Evolutionary conservation across 2,797 vertebrate genomes (phyloP).

Genomic region (Pseudochaenichthys georgianus): DNA sequence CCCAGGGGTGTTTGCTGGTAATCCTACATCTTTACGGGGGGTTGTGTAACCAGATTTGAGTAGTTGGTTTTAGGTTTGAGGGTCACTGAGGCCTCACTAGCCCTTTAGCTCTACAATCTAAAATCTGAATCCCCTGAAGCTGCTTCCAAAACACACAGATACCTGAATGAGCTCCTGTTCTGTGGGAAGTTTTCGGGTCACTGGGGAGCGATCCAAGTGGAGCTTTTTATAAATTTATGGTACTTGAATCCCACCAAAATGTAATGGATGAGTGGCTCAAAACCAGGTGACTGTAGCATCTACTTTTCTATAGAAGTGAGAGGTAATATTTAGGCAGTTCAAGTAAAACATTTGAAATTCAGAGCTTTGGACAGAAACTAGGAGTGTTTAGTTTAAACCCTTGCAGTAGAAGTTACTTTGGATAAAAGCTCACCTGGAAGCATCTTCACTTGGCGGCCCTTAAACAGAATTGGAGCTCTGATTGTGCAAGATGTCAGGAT

Average conservation of each 20-base stretch:
- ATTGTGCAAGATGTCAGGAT: neutral
- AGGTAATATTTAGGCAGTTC: neutral
- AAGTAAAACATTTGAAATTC: neutral
- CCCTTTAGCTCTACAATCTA: slow-evolving; percentile 45
- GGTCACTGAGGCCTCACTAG: slow-evolving; percentile 51
- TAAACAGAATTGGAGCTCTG: neutral
- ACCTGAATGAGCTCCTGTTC: slow-evolving; percentile 49
- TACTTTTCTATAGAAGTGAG: neutral
- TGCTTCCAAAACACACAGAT: slow-evolving; percentile 47
- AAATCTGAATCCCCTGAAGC: slow-evolving; percentile 54
- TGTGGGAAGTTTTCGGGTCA: slow-evolving; percentile 28
- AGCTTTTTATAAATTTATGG: neutral
- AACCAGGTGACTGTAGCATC: neutral
- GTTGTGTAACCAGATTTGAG: slow-evolving; percentile 68
- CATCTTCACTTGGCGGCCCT: neutral
- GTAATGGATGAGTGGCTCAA: slow-evolving; percentile 15
- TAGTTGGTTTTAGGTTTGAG: slow-evolving; percentile 57
- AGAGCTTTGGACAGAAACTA: neutral
- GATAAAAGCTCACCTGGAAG: neutral
- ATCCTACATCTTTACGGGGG: slow-evolving; percentile 31
- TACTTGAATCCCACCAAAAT: neutral
- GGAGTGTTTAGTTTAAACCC: neutral
- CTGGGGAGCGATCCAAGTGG: slow-evolving; percentile 8
- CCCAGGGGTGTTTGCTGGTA: slow-evolving; percentile 32
- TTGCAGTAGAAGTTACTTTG: neutral